Percentiles rank a stretch among this genome's conserved stretches.
phyloP scores from a whole-genome alignment of 53 echinoderm and acorn worm genomes.

The Arbacia lixula region DNA sequence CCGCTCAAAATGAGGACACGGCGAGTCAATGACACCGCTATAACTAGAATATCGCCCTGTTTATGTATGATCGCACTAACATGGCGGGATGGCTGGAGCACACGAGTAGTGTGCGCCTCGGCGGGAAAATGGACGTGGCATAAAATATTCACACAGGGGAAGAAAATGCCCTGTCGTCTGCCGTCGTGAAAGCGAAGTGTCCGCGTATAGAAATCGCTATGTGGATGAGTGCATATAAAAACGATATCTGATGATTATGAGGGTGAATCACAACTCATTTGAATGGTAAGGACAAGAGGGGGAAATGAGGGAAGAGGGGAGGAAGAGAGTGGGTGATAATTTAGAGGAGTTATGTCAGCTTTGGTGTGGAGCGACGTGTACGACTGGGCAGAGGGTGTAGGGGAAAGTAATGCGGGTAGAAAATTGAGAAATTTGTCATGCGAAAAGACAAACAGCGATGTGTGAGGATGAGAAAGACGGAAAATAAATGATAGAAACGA shows the following conservation, averaged over 20 bases:
- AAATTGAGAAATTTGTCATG: background rate
- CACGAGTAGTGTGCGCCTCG: constrained; percentile 6
- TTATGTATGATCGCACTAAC: constrained; percentile 58
- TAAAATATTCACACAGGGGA: constrained; percentile 25
- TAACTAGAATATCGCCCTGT: constrained; percentile 41
- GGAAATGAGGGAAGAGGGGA: background rate
- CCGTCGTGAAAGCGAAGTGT: too few species aligned
- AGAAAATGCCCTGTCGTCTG: too few species aligned
- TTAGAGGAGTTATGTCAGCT: background rate
- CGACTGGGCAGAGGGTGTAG: background rate
- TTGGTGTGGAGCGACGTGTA: too few species aligned
- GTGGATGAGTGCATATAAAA: background rate
- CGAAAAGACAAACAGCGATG: background rate
- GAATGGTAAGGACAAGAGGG: background rate
- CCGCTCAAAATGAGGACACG: constrained; percentile 33
- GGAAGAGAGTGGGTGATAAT: constrained; percentile 1
- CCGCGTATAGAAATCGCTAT: background rate
- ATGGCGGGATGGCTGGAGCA: constrained; percentile 12
- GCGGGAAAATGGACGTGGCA: background rate
- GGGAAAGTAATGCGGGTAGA: background rate
- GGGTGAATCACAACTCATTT: constrained; percentile 27
- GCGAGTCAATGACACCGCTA: constrained; percentile 51
- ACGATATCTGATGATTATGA: background rate
- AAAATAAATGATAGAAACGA: background rate
- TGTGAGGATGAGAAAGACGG: background rate